Evolutionary conservation across 2,888 invertebrate genomes (phyloP), one percentile per base, ranked within the genome.

Genomic region (Xestia c-nigrum): DNA sequence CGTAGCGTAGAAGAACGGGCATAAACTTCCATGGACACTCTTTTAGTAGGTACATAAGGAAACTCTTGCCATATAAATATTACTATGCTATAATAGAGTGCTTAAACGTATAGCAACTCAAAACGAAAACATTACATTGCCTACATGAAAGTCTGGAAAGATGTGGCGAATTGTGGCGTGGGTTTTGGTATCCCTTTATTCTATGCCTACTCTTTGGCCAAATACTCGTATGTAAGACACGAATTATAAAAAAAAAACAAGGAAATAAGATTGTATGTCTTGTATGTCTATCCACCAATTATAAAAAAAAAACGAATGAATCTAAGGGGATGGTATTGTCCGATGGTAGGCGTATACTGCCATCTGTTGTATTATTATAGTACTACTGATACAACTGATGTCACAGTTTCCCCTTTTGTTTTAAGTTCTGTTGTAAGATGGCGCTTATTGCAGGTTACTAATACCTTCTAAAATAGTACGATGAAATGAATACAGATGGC

Each of bases 401-500:
- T 1, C 38, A 12, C 52, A 1, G 24, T 24, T 50, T n/a, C 19
- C 9, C 5, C 9, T 50, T 83, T 68, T 16, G 52, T 70, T 66
- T 63, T 2, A 0, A 6, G 24, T 57, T 3, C 1, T 46, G 21
- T 12, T 64, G 24, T 12, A 0, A 83, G 73, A 78, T 78, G 83
- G 84, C 74, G 82, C 67, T 72, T 16, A 14, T 50, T 19, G 14
- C 10, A 55, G 9, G 3, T 43, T 24, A 0, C 5, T 24, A 12
- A 24, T 1, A 31, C 0, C 1, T 10, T 21, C 57, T 19, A 12
- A 24, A 5, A 14, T n/a, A 19, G 40, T 76, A 43, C 46, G 5
- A 24, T 46, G 21, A 46, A 57, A 24, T 57, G 10, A 63, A 81
- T 24, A 72, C 24, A 78, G 81, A 50, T 72, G 78, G 81, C 81